These are phyloP conservation scores for Cryptotis parvus DNA, from an alignment of 2,113 vertebrate genomes.

Conservation along the genomic window DNA sequence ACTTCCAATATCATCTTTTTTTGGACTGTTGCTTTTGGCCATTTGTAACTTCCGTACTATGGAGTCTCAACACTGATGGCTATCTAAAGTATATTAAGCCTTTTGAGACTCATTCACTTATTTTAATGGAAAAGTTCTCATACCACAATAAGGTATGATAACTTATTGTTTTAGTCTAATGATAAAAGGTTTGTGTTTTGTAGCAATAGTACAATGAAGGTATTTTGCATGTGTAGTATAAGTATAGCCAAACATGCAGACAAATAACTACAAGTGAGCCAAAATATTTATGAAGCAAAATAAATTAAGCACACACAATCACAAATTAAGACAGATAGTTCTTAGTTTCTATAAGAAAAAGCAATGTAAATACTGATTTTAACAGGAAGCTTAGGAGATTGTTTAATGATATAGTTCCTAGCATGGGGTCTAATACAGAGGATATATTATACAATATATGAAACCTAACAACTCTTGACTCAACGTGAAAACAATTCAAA, in stretches of 20 bases:
- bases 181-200: too few species aligned
- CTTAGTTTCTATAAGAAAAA: not conserved
- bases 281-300: not conserved
- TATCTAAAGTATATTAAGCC: not conserved
- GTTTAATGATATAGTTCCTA: constrained; percentile 3
- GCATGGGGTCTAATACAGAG: not conserved
- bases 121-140: too few species aligned
- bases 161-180: too few species aligned
- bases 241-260: not conserved
- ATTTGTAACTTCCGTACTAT: too few species aligned
- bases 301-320: not conserved
- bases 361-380: constrained; percentile 20
- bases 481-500: constrained; percentile 3
- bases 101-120: too few species aligned
- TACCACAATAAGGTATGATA: too few species aligned
- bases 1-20: not conserved
- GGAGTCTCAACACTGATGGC: not conserved
- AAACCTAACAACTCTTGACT: not conserved
- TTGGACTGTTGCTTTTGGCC: too few species aligned
- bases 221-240: not conserved
- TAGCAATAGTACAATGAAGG: not conserved
- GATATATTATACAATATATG: not conserved
- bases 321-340: too few species aligned
- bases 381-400: constrained; percentile 1
- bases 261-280: not conserved